Evolutionary conservation across 2,113 vertebrate species (phyloP).

Genomic region (Pithys albifrons): DNA sequence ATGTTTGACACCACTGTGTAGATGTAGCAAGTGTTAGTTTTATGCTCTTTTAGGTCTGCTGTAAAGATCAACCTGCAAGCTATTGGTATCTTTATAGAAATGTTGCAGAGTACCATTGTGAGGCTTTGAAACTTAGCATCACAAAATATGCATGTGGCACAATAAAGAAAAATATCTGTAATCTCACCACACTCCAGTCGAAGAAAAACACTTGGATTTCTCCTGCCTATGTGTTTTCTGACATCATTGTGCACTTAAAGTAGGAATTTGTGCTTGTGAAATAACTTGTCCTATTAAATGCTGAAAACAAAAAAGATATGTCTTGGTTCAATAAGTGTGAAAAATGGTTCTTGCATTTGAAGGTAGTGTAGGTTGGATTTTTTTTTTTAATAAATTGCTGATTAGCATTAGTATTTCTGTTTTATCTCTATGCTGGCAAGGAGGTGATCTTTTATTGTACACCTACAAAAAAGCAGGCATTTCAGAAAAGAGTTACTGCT

Average conservation of each 20-base stretch:
- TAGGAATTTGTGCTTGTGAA: background rate
- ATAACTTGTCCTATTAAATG: background rate
- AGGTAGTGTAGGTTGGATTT: background rate
- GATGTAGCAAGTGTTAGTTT: background rate
- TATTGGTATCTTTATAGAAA: background rate
- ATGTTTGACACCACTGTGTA: slow-evolving; percentile 44
- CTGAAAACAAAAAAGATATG: background rate
- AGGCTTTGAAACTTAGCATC: background rate
- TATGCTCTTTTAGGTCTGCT: background rate
- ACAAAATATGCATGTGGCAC: background rate
- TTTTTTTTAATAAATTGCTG: background rate
- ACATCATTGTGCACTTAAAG: background rate
- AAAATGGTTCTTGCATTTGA: background rate
- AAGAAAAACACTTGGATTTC: background rate
- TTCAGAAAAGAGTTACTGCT: background rate
- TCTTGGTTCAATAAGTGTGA: background rate
- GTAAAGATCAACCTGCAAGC: background rate
- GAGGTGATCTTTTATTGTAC: background rate
- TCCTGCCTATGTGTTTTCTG: background rate
- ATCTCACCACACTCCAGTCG: background rate
- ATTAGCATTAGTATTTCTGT: background rate
- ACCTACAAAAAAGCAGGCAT: background rate
- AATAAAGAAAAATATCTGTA: background rate
- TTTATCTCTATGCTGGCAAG: background rate
- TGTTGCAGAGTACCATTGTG: background rate